Evolutionary conservation across 1,140 invertebrate genomes (phyloP).

Genomic region (Ruditapes philippinarum): DNA sequence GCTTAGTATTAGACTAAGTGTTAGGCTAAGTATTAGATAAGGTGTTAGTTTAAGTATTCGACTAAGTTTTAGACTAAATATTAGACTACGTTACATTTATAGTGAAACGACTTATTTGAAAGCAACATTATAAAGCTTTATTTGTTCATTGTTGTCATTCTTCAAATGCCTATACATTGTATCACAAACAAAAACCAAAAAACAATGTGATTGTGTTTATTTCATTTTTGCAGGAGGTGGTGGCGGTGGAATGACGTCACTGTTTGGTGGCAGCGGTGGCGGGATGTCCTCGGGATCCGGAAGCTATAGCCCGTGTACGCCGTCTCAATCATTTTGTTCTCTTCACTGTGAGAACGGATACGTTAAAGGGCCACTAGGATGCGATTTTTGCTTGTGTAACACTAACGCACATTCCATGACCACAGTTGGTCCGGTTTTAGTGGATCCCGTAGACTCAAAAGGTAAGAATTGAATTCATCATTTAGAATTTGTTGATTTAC

Average conservation of each 20-base stretch:
- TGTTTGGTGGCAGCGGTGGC: not conserved
- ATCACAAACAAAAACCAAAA: too few species aligned
- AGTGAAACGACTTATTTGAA: too few species aligned
- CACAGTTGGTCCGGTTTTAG: not conserved
- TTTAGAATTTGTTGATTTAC: too few species aligned
- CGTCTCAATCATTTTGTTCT: not conserved
- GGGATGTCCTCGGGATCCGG: not conserved
- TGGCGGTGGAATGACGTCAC: not conserved
- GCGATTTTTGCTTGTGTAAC: constrained; percentile 39
- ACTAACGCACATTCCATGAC: not conserved
- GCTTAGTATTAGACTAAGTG: too few species aligned
- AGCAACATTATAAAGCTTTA: too few species aligned
- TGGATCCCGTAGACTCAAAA: not conserved
- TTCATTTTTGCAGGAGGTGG: not conserved
- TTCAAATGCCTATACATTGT: too few species aligned
- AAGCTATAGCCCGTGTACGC: constrained; percentile 18
- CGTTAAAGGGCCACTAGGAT: constrained; percentile 21
- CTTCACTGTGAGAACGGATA: constrained; percentile 27
- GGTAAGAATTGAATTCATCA: not conserved
- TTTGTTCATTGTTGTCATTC: too few species aligned
- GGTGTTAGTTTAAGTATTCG: too few species aligned
- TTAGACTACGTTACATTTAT: too few species aligned
- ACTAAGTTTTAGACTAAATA: too few species aligned
- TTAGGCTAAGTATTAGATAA: too few species aligned
- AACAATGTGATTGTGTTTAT: too few species aligned